A percentile compares a stretch with the other conserved stretches of the same genome.
phyloP scores from a whole-genome alignment of 2,888 invertebrate genomes.

The Poecilus cupreus region DNA sequence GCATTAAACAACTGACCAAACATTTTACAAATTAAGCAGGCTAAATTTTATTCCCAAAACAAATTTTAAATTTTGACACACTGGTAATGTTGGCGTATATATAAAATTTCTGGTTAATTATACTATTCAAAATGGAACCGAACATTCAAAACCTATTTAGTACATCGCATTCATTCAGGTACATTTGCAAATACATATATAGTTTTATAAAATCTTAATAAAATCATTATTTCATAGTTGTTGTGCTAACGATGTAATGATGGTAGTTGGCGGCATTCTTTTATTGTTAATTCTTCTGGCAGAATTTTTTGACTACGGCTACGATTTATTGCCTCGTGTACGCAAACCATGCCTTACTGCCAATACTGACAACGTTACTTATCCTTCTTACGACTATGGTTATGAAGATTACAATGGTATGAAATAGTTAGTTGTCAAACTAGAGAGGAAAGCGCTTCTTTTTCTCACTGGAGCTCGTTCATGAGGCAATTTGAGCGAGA shows the following conservation, averaged over 20 bases:
- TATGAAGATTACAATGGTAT: conserved; percentile 61
- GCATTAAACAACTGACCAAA: background rate
- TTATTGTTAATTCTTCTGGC: conserved; percentile 60
- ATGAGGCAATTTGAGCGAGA: too few relatives aligned
- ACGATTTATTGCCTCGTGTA: background rate
- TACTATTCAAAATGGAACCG: background rate
- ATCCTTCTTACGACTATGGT: conserved; percentile 59
- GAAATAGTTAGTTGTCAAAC: too few relatives aligned
- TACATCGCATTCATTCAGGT: background rate
- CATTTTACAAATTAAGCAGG: background rate
- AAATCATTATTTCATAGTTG: background rate
- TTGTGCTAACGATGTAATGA: background rate
- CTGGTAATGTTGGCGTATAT: background rate
- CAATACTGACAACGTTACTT: background rate
- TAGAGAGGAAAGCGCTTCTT: too few relatives aligned
- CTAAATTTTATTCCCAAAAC: background rate
- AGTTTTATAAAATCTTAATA: background rate
- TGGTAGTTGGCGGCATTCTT: conserved; percentile 40
- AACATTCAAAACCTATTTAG: background rate
- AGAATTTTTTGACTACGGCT: conserved; percentile 60
- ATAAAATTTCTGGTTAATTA: conserved; percentile 11
- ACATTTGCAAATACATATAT: background rate
- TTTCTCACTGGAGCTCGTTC: too few relatives aligned
- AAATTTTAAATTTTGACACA: conserved; percentile 16
- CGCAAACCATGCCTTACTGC: background rate